Base-by-base conservation (phyloP, 2,113 vertebrate genomes). In the Hyla sarda region DNA sequence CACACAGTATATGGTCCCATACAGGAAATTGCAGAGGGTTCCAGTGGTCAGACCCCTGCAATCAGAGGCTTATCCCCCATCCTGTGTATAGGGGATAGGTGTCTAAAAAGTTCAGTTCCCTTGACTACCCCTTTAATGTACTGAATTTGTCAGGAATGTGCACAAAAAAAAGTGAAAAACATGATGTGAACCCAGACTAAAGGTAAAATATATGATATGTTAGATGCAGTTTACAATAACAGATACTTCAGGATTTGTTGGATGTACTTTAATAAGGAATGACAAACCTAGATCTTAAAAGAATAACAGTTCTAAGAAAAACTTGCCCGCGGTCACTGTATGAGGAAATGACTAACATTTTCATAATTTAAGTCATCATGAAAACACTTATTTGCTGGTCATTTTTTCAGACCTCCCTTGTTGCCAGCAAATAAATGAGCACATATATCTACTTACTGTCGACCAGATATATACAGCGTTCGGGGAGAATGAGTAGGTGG, bases 271-370 rank as follows among this genome's bases (percentile, higher is more conserved):
- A 54, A 54, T 19, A 54, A 54, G 19, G 3, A 21, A 54, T 30
- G 12, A 30, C 28, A 30, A 65, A 65, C 0, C 8, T 30, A 65
- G 14, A 30, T 30, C n/a, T 28, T 62, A 2, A 62, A 62, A 17
- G 2, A 54, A 28, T n/a, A 1, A 13, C 8, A 16, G n/a, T 62
- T 2, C 1, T 2, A 62, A 62, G n/a, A 69, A 19, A 69, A 19
- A 32, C 11, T 69, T n/a, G 5, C 32, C 17, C 19, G 65, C 28
- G 30, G 65, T 69, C 65, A 19, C 1, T 69, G 65, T 69, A 34
- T 13, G 1, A 69, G 65, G 65, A 69, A 69, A 69, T 69, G 30
- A 34, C 14, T 69, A 69, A 34, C 65, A 69, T 69, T 69, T 69
- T 21, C 4, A 30, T 32, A 34, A 32, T 17, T 13, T 34, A 17